phyloP scores from a whole-genome alignment of 2,797 vertebrate species.

The Alouatta caraya region DNA sequence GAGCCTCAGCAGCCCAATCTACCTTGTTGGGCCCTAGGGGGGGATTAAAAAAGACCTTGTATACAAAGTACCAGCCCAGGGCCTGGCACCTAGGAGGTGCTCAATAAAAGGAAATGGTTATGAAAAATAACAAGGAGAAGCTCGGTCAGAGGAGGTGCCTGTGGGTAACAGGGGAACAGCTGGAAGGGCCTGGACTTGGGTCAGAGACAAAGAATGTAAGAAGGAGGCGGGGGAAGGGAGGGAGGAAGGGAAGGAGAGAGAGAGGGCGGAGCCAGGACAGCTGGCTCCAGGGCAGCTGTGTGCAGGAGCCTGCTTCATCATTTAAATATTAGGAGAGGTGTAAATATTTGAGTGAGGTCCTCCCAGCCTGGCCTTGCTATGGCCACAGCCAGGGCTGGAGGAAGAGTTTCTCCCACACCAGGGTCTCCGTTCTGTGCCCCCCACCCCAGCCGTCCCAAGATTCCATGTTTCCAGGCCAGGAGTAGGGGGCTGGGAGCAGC shows the following conservation, averaged over 20 bases:
- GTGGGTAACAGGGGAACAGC: background rate
- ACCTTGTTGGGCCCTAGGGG: background rate
- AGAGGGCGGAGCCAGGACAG: background rate
- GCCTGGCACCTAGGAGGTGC: background rate
- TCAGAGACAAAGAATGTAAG: conserved; percentile 39
- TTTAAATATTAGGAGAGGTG: background rate
- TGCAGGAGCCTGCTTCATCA: background rate
- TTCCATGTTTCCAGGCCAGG: background rate
- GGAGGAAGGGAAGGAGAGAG: background rate
- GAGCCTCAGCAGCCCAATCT: background rate
- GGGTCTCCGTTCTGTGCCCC: background rate
- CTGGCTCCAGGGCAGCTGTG: conserved; percentile 42
- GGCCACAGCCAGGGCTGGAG: background rate
- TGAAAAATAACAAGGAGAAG: background rate
- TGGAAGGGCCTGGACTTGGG: conserved; percentile 7
- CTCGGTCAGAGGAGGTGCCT: background rate
- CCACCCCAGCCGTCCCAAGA: background rate
- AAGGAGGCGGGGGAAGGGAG: background rate
- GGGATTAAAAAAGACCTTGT: fast-evolving
- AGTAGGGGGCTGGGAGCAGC: background rate
- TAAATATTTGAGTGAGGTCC: background rate
- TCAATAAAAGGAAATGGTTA: background rate
- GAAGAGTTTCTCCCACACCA: background rate
- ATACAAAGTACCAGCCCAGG: background rate
- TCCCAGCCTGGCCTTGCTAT: background rate